Evolutionary conservation across 64 coral and sea anemone species (phyloP).

Genomic region (Orbicella faveolata): DNA sequence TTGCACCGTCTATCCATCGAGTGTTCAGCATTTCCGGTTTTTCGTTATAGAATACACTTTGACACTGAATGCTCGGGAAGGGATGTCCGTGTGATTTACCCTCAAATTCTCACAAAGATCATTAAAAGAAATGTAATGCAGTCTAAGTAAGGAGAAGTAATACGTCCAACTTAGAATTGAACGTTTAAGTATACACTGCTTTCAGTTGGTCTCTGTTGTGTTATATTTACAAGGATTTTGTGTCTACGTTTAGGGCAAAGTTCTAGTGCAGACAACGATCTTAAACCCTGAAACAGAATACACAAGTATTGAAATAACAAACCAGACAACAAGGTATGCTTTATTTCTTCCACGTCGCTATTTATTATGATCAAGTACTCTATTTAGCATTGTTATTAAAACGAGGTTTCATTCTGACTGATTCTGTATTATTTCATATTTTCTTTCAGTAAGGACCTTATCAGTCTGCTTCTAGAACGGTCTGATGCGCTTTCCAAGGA

Average conservation of each 20-base stretch:
- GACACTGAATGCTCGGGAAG: too few relatives aligned
- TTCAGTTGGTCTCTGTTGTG: too few relatives aligned
- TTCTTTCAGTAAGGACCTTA: slow-evolving; percentile 58
- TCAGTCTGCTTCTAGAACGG: slow-evolving; percentile 47
- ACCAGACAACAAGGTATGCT: slow-evolving; percentile 39
- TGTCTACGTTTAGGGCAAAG: slow-evolving; percentile 30
- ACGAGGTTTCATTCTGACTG: neutral
- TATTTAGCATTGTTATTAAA: neutral
- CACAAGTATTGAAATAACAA: slow-evolving; percentile 39
- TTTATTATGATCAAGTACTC: neutral
- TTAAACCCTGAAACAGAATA: slow-evolving; percentile 33
- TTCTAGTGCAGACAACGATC: slow-evolving; percentile 20
- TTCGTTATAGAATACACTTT: too few relatives aligned
- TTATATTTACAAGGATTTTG: too few relatives aligned
- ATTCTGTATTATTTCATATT: neutral
- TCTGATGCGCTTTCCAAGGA: slow-evolving; percentile 66
- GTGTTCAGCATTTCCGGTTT: too few relatives aligned
- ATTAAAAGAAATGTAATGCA: too few relatives aligned
- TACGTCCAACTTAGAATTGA: too few relatives aligned
- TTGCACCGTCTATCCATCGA: too few relatives aligned
- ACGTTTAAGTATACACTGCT: neutral
- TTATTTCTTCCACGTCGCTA: neutral
- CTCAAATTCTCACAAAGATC: too few relatives aligned
- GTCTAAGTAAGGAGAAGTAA: too few relatives aligned
- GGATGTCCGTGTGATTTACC: too few relatives aligned